A percentile compares a stretch with the other conserved stretches of the same genome.
These are phyloP conservation scores for Agrochola circellaris DNA, from an alignment of 2,888 invertebrate species.

Conservation along the genomic window DNA sequence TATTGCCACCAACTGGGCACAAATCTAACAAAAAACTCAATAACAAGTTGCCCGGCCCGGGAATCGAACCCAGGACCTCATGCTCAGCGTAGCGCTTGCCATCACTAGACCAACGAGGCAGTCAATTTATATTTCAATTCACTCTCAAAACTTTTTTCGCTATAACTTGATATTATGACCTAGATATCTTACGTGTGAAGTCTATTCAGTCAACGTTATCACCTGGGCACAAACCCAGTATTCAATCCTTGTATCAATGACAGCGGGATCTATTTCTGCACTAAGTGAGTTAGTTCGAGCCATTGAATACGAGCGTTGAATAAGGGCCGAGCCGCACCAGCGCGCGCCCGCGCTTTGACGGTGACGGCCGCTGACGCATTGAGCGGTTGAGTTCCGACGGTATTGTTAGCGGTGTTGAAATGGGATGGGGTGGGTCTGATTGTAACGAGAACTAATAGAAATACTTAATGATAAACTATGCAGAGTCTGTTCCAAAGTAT, in stretches of 20 bases:
- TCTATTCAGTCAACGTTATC: slow-evolving; percentile 4
- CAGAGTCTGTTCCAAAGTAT: background rate
- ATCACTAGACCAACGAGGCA: too few relatives aligned
- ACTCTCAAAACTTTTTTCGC: too few relatives aligned
- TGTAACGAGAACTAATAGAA: slow-evolving; percentile 9
- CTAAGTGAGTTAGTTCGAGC: slow-evolving; percentile 54
- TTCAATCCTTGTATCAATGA: slow-evolving; percentile 34
- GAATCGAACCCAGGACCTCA: too few relatives aligned
- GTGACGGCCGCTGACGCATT: slow-evolving; percentile 11
- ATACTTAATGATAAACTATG: background rate
- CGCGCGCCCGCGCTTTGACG: background rate
- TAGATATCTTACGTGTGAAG: background rate
- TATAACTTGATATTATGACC: background rate
- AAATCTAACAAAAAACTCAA: too few relatives aligned
- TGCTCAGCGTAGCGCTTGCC: too few relatives aligned
- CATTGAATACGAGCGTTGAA: slow-evolving; percentile 49
- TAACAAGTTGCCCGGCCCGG: too few relatives aligned
- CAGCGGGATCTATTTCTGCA: slow-evolving; percentile 49
- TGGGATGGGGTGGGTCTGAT: slow-evolving; percentile 7
- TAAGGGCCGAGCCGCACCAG: background rate
- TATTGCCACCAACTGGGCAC: too few relatives aligned
- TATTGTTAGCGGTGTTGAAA: slow-evolving; percentile 22
- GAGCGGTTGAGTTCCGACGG: slow-evolving; percentile 26
- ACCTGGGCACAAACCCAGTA: slow-evolving; percentile 12
- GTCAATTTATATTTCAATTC: too few relatives aligned